These are phyloP conservation scores for Acronicta aceris DNA, from an alignment of 2,888 invertebrate genomes.

Conservation along the genomic window DNA sequence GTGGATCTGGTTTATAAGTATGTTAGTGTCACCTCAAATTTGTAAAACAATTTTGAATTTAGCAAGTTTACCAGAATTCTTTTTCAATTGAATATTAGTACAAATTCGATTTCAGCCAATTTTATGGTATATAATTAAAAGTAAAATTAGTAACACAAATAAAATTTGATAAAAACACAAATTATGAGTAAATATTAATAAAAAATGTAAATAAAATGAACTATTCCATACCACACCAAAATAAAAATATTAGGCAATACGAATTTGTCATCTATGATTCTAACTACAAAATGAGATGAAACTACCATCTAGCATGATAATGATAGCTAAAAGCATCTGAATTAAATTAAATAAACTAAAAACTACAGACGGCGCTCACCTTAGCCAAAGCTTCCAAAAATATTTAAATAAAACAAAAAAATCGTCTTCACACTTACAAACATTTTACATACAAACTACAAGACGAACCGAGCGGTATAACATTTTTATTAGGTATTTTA, in stretches of 20 bases:
- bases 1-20: conserved; percentile 27
- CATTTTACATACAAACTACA: conserved; percentile 58
- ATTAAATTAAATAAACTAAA: conserved; percentile 44
- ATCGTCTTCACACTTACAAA: conserved; percentile 60
- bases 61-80: not conserved
- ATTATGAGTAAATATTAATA: conserved; percentile 16
- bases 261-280: conserved; percentile 8
- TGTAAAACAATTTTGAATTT: conserved; percentile 33
- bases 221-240: not conserved
- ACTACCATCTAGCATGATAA: conserved; percentile 32
- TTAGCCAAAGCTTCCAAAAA: conserved; percentile 66
- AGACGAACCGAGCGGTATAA: conserved; percentile 41
- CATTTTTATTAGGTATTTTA: conserved; percentile 16
- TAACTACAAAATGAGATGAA: conserved; percentile 39
- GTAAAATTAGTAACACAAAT: too few species aligned
- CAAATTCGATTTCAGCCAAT: conserved; percentile 41
- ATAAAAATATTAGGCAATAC: not conserved
- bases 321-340: conserved; percentile 39
- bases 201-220: not conserved
- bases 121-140: conserved; percentile 14
- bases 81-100: conserved; percentile 7
- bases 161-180: too few species aligned
- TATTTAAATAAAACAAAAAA: conserved; percentile 57
- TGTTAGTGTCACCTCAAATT: conserved; percentile 35
- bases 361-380: conserved; percentile 58